A percentile compares a stretch with the other conserved stretches of the same genome.
These are phyloP conservation scores for Lobophora halterata DNA, from an alignment of 2,888 invertebrate species.

Conservation along the genomic window DNA sequence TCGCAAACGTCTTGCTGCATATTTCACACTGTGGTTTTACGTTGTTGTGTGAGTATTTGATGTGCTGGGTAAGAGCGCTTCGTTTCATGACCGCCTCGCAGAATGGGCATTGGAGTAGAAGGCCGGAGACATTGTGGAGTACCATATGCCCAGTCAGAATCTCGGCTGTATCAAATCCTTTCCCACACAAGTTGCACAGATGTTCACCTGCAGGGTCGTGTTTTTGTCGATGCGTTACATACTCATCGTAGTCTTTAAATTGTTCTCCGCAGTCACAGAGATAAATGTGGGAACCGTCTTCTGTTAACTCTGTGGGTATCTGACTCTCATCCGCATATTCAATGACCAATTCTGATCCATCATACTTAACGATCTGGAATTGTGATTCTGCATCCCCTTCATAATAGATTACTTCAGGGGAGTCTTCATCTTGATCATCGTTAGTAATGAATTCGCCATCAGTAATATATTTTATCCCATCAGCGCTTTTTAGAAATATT, in stretches of 20 bases:
- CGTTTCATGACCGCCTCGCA: constrained; percentile 64
- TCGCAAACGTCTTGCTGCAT: constrained; percentile 73
- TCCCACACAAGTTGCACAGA: constrained; percentile 68
- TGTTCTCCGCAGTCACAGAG: constrained; percentile 72
- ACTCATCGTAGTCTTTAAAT: constrained; percentile 63
- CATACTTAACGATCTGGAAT: constrained; percentile 69
- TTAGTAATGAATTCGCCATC: constrained; percentile 50
- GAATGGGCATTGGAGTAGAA: constrained; percentile 64
- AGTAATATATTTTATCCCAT: constrained; percentile 57
- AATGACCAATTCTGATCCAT: constrained; percentile 69
- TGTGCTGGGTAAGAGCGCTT: constrained; percentile 68
- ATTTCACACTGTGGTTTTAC: constrained; percentile 66
- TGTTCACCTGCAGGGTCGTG: constrained; percentile 65
- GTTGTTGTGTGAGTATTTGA: constrained; percentile 69
- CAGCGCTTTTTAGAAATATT: constrained; percentile 57
- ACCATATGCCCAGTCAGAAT: constrained; percentile 70
- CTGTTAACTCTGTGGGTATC: constrained; percentile 62
- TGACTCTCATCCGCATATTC: constrained; percentile 71
- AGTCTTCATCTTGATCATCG: constrained; percentile 51
- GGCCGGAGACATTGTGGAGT: constrained; percentile 59
- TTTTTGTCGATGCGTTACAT: constrained; percentile 65
- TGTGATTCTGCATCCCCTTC: constrained; percentile 68
- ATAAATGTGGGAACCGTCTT: constrained; percentile 64
- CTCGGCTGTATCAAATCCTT: constrained; percentile 70
- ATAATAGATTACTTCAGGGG: constrained; percentile 68